Conservation (phyloP, 2,888 invertebrate genomes). For the Nudaria mundana region DNA sequence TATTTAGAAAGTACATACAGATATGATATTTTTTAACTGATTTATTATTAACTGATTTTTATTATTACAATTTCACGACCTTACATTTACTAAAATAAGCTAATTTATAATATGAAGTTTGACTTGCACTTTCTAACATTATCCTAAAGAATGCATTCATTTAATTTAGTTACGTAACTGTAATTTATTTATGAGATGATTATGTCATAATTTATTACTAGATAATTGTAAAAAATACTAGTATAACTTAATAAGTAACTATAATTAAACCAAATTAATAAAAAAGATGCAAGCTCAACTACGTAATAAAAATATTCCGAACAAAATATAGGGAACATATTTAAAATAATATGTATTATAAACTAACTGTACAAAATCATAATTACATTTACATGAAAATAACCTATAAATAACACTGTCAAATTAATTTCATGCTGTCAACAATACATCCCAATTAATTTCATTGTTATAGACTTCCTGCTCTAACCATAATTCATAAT, state of each 20-base stretch:
- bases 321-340: conserved; percentile 23
- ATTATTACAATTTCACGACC: background rate
- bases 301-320: conserved; percentile 30
- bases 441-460: conserved; percentile 87
- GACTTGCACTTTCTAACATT: background rate
- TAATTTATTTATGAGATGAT: conserved; percentile 20
- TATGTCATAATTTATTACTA: conserved; percentile 26
- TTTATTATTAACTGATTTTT: background rate
- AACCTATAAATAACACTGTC: conserved; percentile 8
- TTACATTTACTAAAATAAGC: too few relatives aligned
- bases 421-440: conserved; percentile 45
- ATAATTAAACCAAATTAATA: conserved; percentile 28
- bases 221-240: conserved; percentile 26
- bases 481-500: conserved; percentile 97
- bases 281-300: conserved; percentile 23
- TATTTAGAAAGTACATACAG: conserved; percentile 1
- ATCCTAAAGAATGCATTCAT: conserved; percentile 15
- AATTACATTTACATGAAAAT: conserved; percentile 18
- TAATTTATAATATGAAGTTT: background rate
- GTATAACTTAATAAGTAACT: conserved; percentile 29
- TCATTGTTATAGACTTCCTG: conserved; percentile 96
- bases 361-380: conserved; percentile 40
- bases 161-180: conserved; percentile 19
- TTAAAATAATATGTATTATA: conserved; percentile 30
- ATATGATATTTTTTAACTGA: background rate